Evolutionary conservation across 92 coral and sea anemone genomes (phyloP).

Genomic region (Palythoa grandiflora): DNA sequence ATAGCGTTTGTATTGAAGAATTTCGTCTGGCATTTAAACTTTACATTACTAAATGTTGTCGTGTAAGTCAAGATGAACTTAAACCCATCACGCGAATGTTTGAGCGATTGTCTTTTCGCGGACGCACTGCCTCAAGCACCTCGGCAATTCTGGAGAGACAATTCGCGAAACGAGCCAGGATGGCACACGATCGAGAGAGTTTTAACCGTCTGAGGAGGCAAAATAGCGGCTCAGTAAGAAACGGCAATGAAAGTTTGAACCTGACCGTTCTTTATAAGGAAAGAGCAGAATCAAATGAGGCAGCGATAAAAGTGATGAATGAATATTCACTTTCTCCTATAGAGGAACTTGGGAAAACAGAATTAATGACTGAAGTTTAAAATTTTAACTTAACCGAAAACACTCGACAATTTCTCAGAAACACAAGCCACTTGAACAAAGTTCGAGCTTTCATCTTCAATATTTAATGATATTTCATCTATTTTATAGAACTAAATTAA

Average conservation of each 20-base stretch:
- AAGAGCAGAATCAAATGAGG: background rate
- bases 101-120: constrained; percentile 83
- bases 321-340: background rate
- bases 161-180: background rate
- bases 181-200: background rate
- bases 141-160: constrained; percentile 69
- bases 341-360: background rate
- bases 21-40: constrained; percentile 86
- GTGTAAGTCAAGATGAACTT: constrained; percentile 87
- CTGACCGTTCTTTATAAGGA: background rate
- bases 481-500: no score
- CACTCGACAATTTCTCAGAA: background rate
- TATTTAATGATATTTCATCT: background rate
- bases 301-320: background rate
- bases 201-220: background rate
- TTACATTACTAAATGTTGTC: constrained; percentile 84
- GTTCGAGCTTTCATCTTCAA: background rate
- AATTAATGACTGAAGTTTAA: constrained; percentile 20
- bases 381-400: background rate
- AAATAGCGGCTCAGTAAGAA: background rate
- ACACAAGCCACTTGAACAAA: background rate
- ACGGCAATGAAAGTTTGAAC: background rate
- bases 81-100: constrained; percentile 76
- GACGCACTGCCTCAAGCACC: constrained; percentile 64
- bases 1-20: constrained; percentile 89